These are phyloP conservation scores for Cephalopholis sonnerati DNA, from an alignment of 2,113 vertebrate genomes.

Conservation along the genomic window DNA sequence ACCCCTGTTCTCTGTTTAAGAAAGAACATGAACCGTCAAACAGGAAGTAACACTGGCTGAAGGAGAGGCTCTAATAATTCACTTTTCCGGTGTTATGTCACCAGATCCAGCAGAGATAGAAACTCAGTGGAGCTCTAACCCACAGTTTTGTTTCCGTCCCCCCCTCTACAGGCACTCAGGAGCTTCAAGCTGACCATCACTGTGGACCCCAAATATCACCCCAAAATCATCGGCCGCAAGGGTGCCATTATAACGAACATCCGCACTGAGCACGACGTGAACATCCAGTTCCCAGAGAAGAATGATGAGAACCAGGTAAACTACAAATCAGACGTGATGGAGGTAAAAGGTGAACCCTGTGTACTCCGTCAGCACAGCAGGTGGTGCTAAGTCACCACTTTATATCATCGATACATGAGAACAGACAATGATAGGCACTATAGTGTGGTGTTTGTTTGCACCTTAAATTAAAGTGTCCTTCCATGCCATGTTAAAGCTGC, in stretches of 20 bases:
- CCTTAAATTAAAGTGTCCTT: too few species aligned
- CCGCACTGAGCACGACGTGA: conserved; percentile 95
- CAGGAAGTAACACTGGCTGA: too few species aligned
- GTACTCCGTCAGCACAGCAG: conserved; percentile 34
- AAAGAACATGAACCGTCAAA: too few species aligned
- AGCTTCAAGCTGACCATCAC: conserved; percentile 96
- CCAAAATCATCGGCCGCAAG: conserved; percentile 99
- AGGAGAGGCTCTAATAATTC: too few species aligned
- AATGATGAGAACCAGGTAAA: conserved; percentile 95
- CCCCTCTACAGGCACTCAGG: conserved; percentile 88
- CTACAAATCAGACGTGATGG: background rate
- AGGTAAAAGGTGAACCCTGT: background rate
- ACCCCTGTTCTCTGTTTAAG: too few species aligned
- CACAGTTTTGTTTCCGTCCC: background rate
- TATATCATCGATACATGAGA: background rate
- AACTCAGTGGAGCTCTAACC: background rate
- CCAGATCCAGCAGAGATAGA: background rate
- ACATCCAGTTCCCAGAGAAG: conserved; percentile 98
- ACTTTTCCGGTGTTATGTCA: too few species aligned
- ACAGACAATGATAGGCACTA: too few species aligned
- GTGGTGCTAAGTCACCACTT: conserved; percentile 31
- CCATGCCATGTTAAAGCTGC: background rate
- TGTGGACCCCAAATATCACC: conserved; percentile 98
- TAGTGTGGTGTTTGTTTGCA: too few species aligned
- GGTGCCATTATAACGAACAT: conserved; percentile 97